Conservation (phyloP, 2,888 invertebrate species). For the Sepiola atlantica region DNA sequence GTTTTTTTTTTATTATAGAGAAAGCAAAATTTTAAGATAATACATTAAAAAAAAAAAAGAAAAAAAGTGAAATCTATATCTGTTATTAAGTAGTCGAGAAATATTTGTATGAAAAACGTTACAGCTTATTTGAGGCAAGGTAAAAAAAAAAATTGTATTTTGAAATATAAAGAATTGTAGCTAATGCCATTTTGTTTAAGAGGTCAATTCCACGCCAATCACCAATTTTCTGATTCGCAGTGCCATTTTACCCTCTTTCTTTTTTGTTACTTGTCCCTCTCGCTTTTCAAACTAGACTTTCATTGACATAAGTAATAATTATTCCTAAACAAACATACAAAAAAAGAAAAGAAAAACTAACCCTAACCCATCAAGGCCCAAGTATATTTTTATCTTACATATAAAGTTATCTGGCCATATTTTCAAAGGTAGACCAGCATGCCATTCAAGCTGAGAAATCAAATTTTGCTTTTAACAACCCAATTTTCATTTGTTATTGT, state of each 20-base stretch:
- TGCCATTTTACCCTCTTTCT: not conserved
- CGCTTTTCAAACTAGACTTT: not conserved
- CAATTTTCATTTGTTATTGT: too few relatives aligned
- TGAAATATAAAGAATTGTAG: not conserved
- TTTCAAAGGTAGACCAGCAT: too few relatives aligned
- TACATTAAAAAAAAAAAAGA: not conserved
- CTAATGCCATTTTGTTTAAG: not conserved
- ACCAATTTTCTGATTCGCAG: not conserved
- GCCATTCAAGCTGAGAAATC: too few relatives aligned
- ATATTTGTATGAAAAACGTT: too few relatives aligned
- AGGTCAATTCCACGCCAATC: slow-evolving; percentile 19
- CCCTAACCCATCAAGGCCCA: too few relatives aligned
- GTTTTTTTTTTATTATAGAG: too few relatives aligned
- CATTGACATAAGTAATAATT: not conserved
- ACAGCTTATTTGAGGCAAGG: not conserved
- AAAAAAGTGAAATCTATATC: not conserved
- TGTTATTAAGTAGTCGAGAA: not conserved
- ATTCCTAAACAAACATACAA: too few relatives aligned
- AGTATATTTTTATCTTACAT: too few relatives aligned
- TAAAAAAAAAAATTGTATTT: not conserved
- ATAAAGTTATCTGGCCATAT: too few relatives aligned
- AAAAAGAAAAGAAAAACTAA: not conserved
- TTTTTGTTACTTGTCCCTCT: not conserved
- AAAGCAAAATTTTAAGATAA: not conserved
- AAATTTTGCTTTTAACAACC: too few relatives aligned